Evolutionary conservation across 1,140 invertebrate genomes (phyloP), one percentile per base, ranked within the genome.

Genomic region (Epicauta chinensis): DNA sequence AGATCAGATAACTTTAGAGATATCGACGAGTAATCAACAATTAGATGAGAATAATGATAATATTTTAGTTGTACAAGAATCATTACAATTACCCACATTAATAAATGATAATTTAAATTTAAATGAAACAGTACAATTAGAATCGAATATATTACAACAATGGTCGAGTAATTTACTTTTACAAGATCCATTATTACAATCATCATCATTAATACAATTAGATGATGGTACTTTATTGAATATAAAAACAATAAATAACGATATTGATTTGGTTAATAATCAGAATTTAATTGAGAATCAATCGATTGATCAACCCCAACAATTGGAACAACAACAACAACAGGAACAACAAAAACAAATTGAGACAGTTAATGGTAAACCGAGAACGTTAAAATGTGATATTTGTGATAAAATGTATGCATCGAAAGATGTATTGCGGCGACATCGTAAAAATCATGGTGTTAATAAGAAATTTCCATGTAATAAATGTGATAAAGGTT

Each of bases 401-500:
- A 54, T 67, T 40, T 70, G 68, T 48, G 45, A 62, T 16, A 67
- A 65, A 44, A 52, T 53, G 39, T 69, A 65, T 36, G 53, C 53
- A 7, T 59, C 60, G 3, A 68, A 67, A 52, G 60, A 66, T 38
- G 60, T 60, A 3, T 46, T 70, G 15, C 54, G 58, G 10, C 65
- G 64, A 43, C 68, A 68, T 51, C 58, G 62, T 30, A 55, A 57
- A 30, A 40, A 64, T 12, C 64, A 67, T 49, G 62, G 59, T 2
- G 37, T 58, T 13, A 59, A 60, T 7, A 61, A 59, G 35, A 58
- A 58, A 32, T 63, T 59, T 48, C 37, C 51, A n/a, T 80, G 77
- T 56, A 71, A 73, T 11, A 74, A 75, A 3, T 80, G 78, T 53
- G 72, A 72, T 17, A 77, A 77, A 52, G 52, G 72, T 34, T 79